phyloP scores from a whole-genome alignment of 2,888 invertebrate species.

The Leptarthrus brevirostris region DNA sequence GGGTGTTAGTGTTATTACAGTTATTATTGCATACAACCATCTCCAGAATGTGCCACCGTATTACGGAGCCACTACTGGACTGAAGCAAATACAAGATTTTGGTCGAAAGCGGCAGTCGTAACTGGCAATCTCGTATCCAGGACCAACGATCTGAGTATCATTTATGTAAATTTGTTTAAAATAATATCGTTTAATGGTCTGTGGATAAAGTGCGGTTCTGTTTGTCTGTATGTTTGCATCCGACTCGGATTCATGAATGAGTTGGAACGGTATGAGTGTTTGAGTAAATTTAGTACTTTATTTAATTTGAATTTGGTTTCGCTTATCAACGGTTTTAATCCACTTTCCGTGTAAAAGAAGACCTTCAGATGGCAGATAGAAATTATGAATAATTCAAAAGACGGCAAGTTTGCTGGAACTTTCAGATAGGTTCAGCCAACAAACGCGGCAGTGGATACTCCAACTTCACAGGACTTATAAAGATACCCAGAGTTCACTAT shows the following conservation, averaged over 20 bases:
- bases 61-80: conserved; percentile 8
- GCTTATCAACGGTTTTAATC: conserved; percentile 44
- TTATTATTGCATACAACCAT: conserved; percentile 30
- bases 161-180: conserved; percentile 49
- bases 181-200: conserved; percentile 49
- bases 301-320: conserved; percentile 48
- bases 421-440: conserved; percentile 13
- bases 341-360: conserved; percentile 46
- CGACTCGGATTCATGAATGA: neutral
- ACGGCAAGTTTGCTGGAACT: conserved; percentile 46
- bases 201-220: conserved; percentile 44
- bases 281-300: conserved; percentile 46
- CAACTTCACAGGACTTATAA: conserved; percentile 12
- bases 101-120: neutral
- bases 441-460: neutral
- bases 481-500: conserved; percentile 23
- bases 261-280: neutral
- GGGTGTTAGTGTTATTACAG: conserved; percentile 38
- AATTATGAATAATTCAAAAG: conserved; percentile 53
- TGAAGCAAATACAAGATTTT: conserved; percentile 18
- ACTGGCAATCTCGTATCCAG: conserved; percentile 2
- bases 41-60: conserved; percentile 12
- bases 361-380: conserved; percentile 41
- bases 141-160: conserved; percentile 4
- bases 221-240: conserved; percentile 15